Conservation (phyloP, 2,113 vertebrate genomes). For the Haemorhous mexicanus region DNA sequence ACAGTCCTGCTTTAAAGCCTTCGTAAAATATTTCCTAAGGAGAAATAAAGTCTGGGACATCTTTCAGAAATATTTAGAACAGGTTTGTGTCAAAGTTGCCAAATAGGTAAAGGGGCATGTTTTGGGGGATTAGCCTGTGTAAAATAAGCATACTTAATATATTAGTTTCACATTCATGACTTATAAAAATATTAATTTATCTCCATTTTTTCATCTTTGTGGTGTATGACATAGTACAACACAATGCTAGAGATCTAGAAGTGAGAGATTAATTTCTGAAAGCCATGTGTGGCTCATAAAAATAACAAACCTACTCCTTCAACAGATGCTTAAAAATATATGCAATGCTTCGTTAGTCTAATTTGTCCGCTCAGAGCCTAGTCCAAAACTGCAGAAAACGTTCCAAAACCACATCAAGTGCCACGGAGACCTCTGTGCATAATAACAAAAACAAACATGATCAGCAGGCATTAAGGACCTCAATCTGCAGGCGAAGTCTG, state of each 20-base stretch:
- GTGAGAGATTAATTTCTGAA: background rate
- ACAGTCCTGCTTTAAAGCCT: background rate
- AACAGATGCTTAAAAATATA: constrained; percentile 31
- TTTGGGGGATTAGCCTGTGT: background rate
- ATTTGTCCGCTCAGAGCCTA: background rate
- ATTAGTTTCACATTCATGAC: background rate
- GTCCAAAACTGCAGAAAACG: constrained; percentile 24
- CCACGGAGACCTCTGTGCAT: background rate
- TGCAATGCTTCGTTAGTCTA: background rate
- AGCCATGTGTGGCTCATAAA: background rate
- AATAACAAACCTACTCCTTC: background rate
- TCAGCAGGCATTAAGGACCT: constrained; percentile 59
- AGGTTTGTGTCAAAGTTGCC: background rate
- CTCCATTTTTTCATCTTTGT: background rate
- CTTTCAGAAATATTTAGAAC: background rate
- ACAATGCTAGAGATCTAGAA: background rate
- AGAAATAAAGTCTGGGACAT: background rate
- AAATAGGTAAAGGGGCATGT: background rate
- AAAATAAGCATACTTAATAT: background rate
- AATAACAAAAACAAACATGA: constrained; percentile 71
- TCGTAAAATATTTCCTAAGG: background rate
- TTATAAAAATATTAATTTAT: background rate
- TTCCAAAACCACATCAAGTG: constrained; percentile 71
- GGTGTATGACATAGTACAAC: background rate
- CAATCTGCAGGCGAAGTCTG: constrained; percentile 60